Percentiles rank a stretch among this genome's conserved stretches.
These are phyloP conservation scores for Babyrousa celebensis DNA, from an alignment of 2,797 vertebrate genomes.

Conservation along the genomic window DNA sequence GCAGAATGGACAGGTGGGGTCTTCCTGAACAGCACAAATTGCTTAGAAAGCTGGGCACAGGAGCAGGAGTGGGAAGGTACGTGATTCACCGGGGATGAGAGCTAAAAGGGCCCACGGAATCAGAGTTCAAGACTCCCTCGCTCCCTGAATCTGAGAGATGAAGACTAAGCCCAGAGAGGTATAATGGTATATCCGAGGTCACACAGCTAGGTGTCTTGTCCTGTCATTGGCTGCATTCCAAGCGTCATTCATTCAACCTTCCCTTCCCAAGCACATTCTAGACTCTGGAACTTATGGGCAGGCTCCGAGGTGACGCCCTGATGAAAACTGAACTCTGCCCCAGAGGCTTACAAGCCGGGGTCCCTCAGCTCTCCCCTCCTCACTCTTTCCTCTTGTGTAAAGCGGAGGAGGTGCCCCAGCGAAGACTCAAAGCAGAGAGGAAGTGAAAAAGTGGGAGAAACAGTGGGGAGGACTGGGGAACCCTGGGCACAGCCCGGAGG, in stretches of 20 bases:
- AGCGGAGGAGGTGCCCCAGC: background rate
- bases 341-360: background rate
- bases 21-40: background rate
- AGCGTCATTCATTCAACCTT: background rate
- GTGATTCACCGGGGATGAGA: background rate
- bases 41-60: background rate
- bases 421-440: background rate
- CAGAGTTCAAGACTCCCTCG: background rate
- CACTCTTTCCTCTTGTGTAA: no score
- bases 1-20: background rate
- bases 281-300: background rate
- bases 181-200: fast-evolving
- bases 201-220: background rate
- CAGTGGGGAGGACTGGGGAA: background rate
- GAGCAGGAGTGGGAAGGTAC: background rate
- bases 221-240: background rate
- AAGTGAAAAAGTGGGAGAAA: background rate
- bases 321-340: background rate
- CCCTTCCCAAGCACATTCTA: background rate
- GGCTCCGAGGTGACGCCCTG: fast-evolving
- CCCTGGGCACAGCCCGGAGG: background rate
- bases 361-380: background rate
- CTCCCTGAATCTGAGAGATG: background rate
- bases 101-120: background rate
- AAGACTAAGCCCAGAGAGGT: background rate